Conservation (phyloP, 2,888 invertebrate species). For the Allygus modestus region DNA sequence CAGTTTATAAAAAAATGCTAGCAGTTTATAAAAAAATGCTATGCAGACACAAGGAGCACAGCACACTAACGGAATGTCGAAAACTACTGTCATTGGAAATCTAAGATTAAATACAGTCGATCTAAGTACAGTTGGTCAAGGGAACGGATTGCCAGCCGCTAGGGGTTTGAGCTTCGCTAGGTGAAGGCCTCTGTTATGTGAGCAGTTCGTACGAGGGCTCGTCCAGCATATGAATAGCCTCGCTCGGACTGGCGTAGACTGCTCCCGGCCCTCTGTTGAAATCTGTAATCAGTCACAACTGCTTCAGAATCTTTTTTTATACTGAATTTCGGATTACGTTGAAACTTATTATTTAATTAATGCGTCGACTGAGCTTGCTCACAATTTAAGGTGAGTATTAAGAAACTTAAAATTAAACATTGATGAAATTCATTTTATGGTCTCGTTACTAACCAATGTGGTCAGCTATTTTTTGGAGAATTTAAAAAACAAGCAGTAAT, state of each 20-base stretch:
- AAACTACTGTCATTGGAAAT: not conserved
- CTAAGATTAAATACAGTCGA: conserved; percentile 14
- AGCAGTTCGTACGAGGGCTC: conserved; percentile 69
- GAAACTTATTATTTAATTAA: no score
- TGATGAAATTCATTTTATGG: no score
- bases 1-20: no score
- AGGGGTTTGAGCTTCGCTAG: not conserved
- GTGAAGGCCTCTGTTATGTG: conserved; percentile 2
- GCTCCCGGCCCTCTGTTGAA: conserved; percentile 77
- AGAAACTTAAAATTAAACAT: no score
- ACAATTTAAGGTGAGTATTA: no score
- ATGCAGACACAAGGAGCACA: not conserved
- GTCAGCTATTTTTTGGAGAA: no score
- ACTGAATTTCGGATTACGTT: conserved; percentile 60
- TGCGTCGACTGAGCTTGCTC: no score
- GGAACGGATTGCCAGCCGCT: not conserved
- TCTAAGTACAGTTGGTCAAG: conserved; percentile 1
- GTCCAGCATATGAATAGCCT: conserved; percentile 82
- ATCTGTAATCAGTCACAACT: conserved; percentile 75
- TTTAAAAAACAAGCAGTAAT: no score
- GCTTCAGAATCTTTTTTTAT: no score
- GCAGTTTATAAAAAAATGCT: no score
- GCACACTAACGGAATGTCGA: not conserved
- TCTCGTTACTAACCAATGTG: no score
- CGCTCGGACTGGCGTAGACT: conserved; percentile 82